Evolutionary conservation across 2,797 vertebrate species (phyloP).

Genomic region (Peromyscus aztecus): DNA sequence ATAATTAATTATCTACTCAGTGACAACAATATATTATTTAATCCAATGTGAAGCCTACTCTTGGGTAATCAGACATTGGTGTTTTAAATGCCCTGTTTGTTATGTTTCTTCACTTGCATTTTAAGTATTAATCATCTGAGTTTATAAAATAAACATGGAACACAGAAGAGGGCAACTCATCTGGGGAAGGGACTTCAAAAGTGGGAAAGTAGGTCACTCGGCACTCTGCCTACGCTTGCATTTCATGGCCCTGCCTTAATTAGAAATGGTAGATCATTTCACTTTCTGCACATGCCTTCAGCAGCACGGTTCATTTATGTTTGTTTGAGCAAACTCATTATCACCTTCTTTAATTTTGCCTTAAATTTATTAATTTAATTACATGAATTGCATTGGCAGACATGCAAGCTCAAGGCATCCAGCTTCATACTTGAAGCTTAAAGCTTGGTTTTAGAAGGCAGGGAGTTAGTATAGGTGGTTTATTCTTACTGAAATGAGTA

Average conservation of each 20-base stretch:
- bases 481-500: conserved; percentile 41
- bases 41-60: conserved; percentile 59
- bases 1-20: conserved; percentile 53
- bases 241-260: conserved; percentile 77
- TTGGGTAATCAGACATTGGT: conserved; percentile 2
- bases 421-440: conserved; percentile 51
- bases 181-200: conserved; percentile 70
- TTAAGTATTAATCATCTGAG: conserved; percentile 65
- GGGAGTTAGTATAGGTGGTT: not conserved
- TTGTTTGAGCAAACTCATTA: conserved; percentile 75
- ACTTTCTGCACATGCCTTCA: conserved; percentile 70
- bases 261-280: conserved; percentile 72
- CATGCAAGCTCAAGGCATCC: conserved; percentile 67
- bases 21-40: conserved; percentile 60
- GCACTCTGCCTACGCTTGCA: conserved; percentile 70
- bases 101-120: conserved; percentile 53
- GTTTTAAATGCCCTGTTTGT: conserved; percentile 69
- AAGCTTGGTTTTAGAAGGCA: conserved; percentile 43
- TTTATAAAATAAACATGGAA: conserved; percentile 74
- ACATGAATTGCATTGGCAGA: conserved; percentile 67
- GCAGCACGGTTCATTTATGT: conserved; percentile 69
- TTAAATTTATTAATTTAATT: conserved; percentile 83
- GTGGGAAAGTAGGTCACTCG: conserved; percentile 44
- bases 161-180: conserved; percentile 60
- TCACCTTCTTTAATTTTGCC: conserved; percentile 64